Evolutionary conservation across 2,797 vertebrate species (phyloP).

Genomic region (Peromyscus melanophrys): DNA sequence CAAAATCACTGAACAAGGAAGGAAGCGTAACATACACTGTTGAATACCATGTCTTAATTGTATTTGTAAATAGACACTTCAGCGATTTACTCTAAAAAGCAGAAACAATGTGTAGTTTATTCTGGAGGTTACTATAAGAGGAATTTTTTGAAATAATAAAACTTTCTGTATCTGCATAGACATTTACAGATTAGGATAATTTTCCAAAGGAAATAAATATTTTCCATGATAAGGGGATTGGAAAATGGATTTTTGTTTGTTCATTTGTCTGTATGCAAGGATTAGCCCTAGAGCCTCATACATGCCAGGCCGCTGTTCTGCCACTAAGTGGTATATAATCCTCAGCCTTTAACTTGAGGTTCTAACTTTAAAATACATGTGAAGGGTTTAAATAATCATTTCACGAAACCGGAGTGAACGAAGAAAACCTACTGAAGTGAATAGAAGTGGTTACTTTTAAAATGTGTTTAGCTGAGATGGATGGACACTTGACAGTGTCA

Average conservation of each 20-base stretch:
- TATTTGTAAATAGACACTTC: conserved; percentile 52
- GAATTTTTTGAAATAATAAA: conserved; percentile 45
- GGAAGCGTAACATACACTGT: conserved; percentile 16
- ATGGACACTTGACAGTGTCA: not conserved
- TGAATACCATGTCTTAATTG: not conserved
- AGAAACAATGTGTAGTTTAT: not conserved
- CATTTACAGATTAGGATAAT: not conserved
- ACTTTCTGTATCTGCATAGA: not conserved
- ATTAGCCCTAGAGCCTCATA: not conserved
- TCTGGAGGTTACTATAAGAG: not conserved
- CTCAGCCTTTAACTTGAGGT: not conserved
- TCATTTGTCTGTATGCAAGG: not conserved
- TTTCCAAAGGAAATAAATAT: conserved; percentile 39
- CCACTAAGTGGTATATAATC: not conserved
- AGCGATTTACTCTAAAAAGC: conserved; percentile 39
- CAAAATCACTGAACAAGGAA: conserved; percentile 48
- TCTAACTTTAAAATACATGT: conserved; percentile 21
- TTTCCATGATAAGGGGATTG: not conserved
- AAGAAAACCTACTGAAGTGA: not conserved
- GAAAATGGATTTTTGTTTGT: not conserved
- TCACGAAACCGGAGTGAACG: not conserved
- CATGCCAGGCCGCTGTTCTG: not conserved
- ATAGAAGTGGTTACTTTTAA: not conserved
- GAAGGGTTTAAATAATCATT: conserved; percentile 19
- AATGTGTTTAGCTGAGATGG: conserved; percentile 15